Evolutionary conservation across 2,797 vertebrate species (phyloP).

Genomic region (Calcarius lapponicus): DNA sequence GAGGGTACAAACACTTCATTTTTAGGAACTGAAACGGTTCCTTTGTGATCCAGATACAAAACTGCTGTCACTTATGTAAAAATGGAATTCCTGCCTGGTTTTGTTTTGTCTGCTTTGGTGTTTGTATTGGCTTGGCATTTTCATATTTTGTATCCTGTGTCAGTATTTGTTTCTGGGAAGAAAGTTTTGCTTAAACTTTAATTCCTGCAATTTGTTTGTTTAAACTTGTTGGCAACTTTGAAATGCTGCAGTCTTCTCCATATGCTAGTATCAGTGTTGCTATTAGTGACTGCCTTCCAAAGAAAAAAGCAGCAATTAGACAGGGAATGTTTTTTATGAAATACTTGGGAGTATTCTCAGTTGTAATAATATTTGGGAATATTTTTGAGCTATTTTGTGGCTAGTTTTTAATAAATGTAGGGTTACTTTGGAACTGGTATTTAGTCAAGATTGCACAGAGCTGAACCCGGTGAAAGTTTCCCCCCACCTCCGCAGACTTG

Average conservation of each 20-base stretch:
- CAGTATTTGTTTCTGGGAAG: conserved; percentile 62
- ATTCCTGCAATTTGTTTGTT: conserved; percentile 67
- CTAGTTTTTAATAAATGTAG: not conserved
- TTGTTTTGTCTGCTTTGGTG: conserved; percentile 56
- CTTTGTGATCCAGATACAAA: not conserved
- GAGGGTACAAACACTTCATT: not conserved
- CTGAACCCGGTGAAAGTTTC: not conserved
- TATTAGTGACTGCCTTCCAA: conserved; percentile 12
- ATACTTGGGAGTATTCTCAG: conserved; percentile 30
- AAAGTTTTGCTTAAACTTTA: conserved; percentile 44
- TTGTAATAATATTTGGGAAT: conserved; percentile 48
- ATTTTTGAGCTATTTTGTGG: not conserved
- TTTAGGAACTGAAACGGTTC: not conserved
- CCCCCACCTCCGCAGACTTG: rapidly evolving
- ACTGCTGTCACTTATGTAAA: not conserved
- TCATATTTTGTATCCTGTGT: conserved; percentile 52
- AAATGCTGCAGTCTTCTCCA: conserved; percentile 2
- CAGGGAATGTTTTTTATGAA: conserved; percentile 31
- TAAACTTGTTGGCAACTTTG: conserved; percentile 50
- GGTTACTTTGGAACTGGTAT: not conserved
- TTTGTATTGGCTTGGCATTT: conserved; percentile 60
- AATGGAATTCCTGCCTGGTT: conserved; percentile 50
- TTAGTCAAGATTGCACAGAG: not conserved
- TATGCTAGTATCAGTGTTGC: conserved; percentile 25
- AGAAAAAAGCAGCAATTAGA: not conserved